Percentiles rank a stretch among this genome's conserved stretches.
Evolutionary conservation across 2,888 invertebrate species (phyloP).

Genomic region (Podabrus alpinus): DNA sequence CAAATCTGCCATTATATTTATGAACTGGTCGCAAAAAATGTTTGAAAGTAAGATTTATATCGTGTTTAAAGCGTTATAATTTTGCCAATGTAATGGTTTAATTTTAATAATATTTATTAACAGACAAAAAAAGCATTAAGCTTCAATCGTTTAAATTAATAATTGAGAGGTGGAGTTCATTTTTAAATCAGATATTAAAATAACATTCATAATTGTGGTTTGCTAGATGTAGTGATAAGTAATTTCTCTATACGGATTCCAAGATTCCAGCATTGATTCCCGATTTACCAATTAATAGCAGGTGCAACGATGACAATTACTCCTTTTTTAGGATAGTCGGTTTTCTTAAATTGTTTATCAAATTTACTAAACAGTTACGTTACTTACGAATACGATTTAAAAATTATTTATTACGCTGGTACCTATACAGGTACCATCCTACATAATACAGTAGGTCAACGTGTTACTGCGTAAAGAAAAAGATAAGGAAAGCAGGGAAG

Average conservation of each 20-base stretch:
- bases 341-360: too few species aligned
- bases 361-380: background rate
- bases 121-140: background rate
- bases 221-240: too few species aligned
- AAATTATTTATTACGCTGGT: background rate
- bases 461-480: background rate
- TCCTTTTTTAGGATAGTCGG: too few species aligned
- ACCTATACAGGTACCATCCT: background rate
- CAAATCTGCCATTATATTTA: conserved; percentile 7
- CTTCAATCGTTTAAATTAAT: background rate
- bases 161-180: background rate
- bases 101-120: background rate
- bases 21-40: background rate
- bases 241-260: too few species aligned
- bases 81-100: background rate
- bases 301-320: too few species aligned
- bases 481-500: background rate
- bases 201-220: background rate
- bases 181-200: background rate
- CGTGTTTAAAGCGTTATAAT: background rate
- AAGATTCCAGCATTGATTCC: too few species aligned
- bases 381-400: background rate
- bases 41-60: background rate
- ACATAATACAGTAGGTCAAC: background rate
- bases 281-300: too few species aligned